Evolutionary conservation across 2,797 vertebrate species (phyloP).

Genomic region (Acanthopagrus latus): DNA sequence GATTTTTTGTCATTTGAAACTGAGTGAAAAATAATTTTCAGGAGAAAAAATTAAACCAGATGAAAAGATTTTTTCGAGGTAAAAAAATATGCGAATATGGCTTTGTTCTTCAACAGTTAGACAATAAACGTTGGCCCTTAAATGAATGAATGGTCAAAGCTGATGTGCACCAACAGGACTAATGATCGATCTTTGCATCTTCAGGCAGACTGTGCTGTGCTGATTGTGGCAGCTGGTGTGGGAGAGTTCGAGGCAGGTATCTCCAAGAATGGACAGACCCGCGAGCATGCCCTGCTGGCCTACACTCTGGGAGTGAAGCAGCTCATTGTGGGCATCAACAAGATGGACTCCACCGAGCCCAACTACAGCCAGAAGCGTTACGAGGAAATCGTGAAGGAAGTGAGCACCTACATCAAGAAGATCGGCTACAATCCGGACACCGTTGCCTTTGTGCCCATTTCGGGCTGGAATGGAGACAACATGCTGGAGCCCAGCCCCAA

Average conservation of each 20-base stretch:
- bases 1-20: too few relatives aligned
- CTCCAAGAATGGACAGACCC: slow-evolving; percentile 96
- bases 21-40: too few relatives aligned
- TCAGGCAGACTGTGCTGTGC: slow-evolving; percentile 96
- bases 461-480: slow-evolving; percentile 98
- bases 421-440: slow-evolving; percentile 98
- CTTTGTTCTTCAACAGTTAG: background rate
- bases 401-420: slow-evolving; percentile 99
- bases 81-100: too few relatives aligned
- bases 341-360: slow-evolving; percentile 90
- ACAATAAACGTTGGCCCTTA: background rate
- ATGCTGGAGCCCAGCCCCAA: slow-evolving; percentile 97
- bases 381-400: slow-evolving; percentile 97
- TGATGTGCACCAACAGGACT: background rate
- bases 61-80: too few relatives aligned
- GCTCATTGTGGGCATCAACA: slow-evolving; percentile 90
- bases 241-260: slow-evolving; percentile 97
- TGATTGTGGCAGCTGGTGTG: slow-evolving; percentile 95
- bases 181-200: background rate
- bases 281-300: slow-evolving; percentile 96
- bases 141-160: background rate
- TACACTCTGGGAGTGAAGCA: slow-evolving; percentile 98
- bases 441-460: slow-evolving; percentile 94
- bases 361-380: slow-evolving; percentile 98
- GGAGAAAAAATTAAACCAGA: too few relatives aligned